Evolutionary conservation across 2,113 vertebrate genomes (phyloP), one percentile per base, ranked within the genome.

Genomic region (Amblyopsis rosae): DNA sequence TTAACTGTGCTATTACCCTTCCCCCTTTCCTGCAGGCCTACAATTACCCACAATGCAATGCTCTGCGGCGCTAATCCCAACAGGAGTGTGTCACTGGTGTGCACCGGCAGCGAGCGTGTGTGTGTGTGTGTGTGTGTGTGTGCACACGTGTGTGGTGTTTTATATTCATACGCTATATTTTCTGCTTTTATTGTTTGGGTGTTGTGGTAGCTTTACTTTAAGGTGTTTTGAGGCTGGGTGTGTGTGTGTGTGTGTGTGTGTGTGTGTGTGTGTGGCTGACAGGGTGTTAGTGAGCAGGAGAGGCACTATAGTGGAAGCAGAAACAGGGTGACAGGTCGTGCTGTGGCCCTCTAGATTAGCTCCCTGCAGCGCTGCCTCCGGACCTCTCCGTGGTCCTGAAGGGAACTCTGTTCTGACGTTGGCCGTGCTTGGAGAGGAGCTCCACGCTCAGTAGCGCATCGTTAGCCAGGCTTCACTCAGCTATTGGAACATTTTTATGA

Each of bases 381-480:
- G 81, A 84, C 76, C 87, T 90, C 59, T 88, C 89, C 87, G 3
- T 74, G 79, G 88, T 88, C 62, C 89, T 91, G 85, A 87, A 88
- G 12, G 17, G 13, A 65, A 57, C 67, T 0, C 11, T 6, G 12
- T 57, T 41, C 50, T 16, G 3, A 57, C 68, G 26, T 13, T 72
- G 64, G 53, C 26, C 26, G 26, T 26, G 1, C 26, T 26, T 2
- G 26, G 26, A 26, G 26, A 26, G 26, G 26, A 26, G 26, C 84
- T 87, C 84, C 82, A 87, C 71, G 56, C 67, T 50, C 32, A 53
- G 77, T 89, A 6, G 35, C 75, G 83, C 72, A 72, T 84, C 84
- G 84, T 87, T 84, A 26, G 72, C 75, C 50, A 75, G 74, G 79
- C 81, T 81, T 75, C 79, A 77, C 84, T 88, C 84, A 89, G 9